Percentiles rank a stretch among this genome's conserved stretches.
Conservation (phyloP, 2,888 invertebrate genomes). For the Microctonus aethiopoides region DNA sequence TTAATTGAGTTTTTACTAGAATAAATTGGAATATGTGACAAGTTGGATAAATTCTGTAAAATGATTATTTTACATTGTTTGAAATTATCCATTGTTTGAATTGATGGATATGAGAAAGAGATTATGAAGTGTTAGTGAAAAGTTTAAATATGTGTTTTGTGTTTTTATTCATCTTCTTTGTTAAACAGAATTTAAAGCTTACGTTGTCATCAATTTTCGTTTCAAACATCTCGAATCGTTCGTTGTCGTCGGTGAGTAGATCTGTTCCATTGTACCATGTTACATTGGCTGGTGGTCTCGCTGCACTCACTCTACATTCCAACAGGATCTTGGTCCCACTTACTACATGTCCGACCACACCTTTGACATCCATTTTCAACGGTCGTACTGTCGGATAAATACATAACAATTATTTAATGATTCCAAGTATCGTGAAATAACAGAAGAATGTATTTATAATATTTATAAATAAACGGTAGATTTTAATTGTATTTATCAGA, state of each 20-base stretch:
- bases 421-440: neutral
- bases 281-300: conserved; percentile 84
- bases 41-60: too few species aligned
- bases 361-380: conserved; percentile 79
- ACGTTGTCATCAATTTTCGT: conserved; percentile 59
- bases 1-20: too few species aligned
- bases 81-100: too few species aligned
- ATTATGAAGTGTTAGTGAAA: too few species aligned
- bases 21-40: too few species aligned
- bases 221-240: conserved; percentile 59
- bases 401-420: conserved; percentile 23
- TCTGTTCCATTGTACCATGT: conserved; percentile 86
- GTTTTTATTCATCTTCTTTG: too few species aligned
- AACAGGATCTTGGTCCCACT: conserved; percentile 84
- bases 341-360: conserved; percentile 82
- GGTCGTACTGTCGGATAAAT: conserved; percentile 78
- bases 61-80: too few species aligned
- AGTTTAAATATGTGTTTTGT: too few species aligned
- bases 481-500: too few species aligned
- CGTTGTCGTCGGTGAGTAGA: conserved; percentile 56
- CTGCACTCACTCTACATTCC: conserved; percentile 82
- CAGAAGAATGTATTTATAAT: too few species aligned
- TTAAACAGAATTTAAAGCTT: conserved; percentile 45
- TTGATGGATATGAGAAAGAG: too few species aligned
- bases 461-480: too few species aligned